A percentile compares a stretch with the other conserved stretches of the same genome.
Conservation (phyloP, 2,113 vertebrate species). For the Bubo scandiacus region DNA sequence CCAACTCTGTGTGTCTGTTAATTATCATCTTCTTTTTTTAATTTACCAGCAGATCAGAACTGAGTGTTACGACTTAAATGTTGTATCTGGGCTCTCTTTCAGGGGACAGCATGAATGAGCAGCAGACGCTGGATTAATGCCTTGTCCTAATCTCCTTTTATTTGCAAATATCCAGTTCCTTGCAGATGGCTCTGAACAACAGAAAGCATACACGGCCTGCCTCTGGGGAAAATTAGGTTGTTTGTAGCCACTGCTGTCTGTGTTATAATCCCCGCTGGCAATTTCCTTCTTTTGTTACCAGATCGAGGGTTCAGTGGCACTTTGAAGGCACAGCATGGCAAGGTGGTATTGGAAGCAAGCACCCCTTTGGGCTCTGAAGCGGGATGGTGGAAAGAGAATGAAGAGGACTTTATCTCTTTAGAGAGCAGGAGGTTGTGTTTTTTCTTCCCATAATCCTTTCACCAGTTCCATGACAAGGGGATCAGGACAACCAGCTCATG, state of each 20-base stretch:
- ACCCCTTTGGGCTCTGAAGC: not conserved
- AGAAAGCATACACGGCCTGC: not conserved
- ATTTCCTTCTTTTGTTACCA: not conserved
- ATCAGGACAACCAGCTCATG: not conserved
- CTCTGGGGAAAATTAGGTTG: slow-evolving; percentile 45
- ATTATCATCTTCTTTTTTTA: not conserved
- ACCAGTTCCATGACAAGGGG: not conserved
- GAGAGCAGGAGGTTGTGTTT: not conserved
- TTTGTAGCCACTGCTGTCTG: not conserved
- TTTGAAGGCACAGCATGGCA: rapidly evolving
- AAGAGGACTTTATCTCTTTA: not conserved
- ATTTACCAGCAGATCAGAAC: not conserved
- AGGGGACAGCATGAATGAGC: slow-evolving; percentile 43
- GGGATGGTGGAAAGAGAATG: not conserved
- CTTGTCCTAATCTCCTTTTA: slow-evolving; percentile 50
- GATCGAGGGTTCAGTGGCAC: not conserved
- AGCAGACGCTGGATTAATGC: slow-evolving; percentile 39
- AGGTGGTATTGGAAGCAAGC: not conserved
- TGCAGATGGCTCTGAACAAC: slow-evolving; percentile 57
- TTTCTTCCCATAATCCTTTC: not conserved
- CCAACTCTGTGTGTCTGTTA: not conserved
- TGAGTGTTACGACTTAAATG: not conserved
- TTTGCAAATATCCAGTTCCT: slow-evolving; percentile 52
- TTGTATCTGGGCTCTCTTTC: slow-evolving; percentile 5
- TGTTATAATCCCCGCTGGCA: not conserved